Evolutionary conservation across 2,888 invertebrate genomes (phyloP).

Genomic region (Strigamia transsilvanica): DNA sequence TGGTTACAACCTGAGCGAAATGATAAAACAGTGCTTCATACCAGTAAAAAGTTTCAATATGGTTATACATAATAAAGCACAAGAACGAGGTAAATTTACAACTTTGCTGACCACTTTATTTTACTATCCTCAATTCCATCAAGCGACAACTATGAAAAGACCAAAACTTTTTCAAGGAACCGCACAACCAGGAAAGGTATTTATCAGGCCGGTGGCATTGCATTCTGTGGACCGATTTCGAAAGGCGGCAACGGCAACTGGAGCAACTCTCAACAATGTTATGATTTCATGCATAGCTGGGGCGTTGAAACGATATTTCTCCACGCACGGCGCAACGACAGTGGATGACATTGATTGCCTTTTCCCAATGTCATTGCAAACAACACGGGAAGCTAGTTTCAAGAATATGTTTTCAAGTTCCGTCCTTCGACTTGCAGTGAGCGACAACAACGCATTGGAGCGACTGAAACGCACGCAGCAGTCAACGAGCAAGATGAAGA

Average conservation of each 20-base stretch:
- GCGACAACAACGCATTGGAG: not conserved
- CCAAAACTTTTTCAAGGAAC: not conserved
- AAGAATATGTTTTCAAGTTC: not conserved
- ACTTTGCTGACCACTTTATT: not conserved
- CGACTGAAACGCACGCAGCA: not conserved
- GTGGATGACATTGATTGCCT: not conserved
- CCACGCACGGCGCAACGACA: no score
- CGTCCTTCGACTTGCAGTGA: not conserved
- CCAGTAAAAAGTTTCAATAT: not conserved
- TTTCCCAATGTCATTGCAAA: not conserved
- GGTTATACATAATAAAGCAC: not conserved
- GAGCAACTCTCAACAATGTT: conserved; percentile 12
- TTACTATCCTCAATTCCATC: not conserved
- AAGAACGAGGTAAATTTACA: not conserved
- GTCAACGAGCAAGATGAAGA: not conserved
- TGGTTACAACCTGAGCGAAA: not conserved
- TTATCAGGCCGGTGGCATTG: not conserved
- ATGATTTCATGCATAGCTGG: not conserved
- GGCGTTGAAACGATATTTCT: not conserved
- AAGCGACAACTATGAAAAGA: not conserved
- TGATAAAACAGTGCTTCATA: not conserved
- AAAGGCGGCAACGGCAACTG: not conserved
- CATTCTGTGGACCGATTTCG: not conserved
- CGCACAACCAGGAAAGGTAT: not conserved
- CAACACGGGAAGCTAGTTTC: not conserved